A percentile compares a stretch with the other conserved stretches of the same genome.
phyloP scores from a whole-genome alignment of 2,797 vertebrate genomes.

The Enteromius viviparus region DNA sequence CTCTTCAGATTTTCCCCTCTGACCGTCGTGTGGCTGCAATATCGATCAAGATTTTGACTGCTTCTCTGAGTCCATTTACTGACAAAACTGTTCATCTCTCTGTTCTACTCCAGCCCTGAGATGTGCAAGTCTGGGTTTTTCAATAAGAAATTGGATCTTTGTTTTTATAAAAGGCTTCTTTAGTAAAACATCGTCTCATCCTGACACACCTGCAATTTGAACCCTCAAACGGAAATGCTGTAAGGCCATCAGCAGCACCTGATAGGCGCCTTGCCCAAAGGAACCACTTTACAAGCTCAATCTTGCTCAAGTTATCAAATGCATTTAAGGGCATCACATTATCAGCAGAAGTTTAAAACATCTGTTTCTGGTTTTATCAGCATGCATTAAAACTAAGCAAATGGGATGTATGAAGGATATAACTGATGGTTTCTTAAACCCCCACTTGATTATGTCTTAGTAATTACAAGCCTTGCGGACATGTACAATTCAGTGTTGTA shows the following conservation, averaged over 20 bases:
- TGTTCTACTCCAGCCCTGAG: slow-evolving; percentile 1
- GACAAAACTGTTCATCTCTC: slow-evolving; percentile 27
- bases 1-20: slow-evolving; percentile 8
- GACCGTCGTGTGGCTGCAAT: slow-evolving; percentile 16
- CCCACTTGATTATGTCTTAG: slow-evolving; percentile 32
- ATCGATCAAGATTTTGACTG: slow-evolving; percentile 39
- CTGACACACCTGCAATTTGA: slow-evolving; percentile 27
- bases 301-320: slow-evolving; percentile 6
- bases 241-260: slow-evolving; percentile 10
- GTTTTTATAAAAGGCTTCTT: slow-evolving; percentile 27
- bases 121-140: slow-evolving; percentile 13
- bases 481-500: slow-evolving; percentile 17
- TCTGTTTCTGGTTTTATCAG: slow-evolving; percentile 41
- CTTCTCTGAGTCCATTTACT: slow-evolving; percentile 24
- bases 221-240: slow-evolving; percentile 7
- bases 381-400: slow-evolving; percentile 35
- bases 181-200: slow-evolving; percentile 22
- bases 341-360: slow-evolving; percentile 32
- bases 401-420: slow-evolving; percentile 23
- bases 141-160: slow-evolving; percentile 43
- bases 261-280: slow-evolving; percentile 14
- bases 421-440: slow-evolving; percentile 32
- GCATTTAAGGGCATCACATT: slow-evolving; percentile 25
- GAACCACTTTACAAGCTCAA: slow-evolving; percentile 24
- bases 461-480: slow-evolving; percentile 53